These are phyloP conservation scores for Zaprionus vittiger DNA, from an alignment of 1,140 invertebrate species.

Conservation along the genomic window DNA sequence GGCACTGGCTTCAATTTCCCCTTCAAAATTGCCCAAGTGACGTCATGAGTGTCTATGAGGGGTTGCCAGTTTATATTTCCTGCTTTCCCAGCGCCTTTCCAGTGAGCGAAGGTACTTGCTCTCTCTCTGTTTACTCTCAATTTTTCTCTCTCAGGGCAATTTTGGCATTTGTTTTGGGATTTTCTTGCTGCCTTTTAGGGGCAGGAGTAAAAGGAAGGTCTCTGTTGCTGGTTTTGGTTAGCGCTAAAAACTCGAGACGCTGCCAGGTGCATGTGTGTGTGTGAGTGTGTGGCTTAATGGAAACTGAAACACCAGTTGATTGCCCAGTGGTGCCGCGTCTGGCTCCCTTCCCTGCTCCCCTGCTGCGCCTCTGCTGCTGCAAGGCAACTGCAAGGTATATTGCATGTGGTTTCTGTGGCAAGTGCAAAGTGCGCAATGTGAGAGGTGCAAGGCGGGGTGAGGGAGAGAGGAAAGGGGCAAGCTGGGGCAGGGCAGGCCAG, in stretches of 20 bases:
- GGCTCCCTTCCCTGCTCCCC: not conserved
- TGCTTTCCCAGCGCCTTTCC: constrained; percentile 30
- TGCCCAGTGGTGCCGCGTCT: constrained; percentile 61
- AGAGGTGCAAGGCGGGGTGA: constrained; percentile 4
- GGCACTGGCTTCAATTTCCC: not conserved
- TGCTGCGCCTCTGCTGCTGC: constrained; percentile 22
- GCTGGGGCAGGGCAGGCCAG: no score
- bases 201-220: constrained; percentile 1
- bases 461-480: no score
- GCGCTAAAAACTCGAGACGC: constrained; percentile 42
- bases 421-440: constrained; percentile 1
- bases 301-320: constrained; percentile 82
- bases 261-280: constrained; percentile 23
- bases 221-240: constrained; percentile 14
- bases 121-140: constrained; percentile 17
- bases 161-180: constrained; percentile 66
- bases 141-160: not conserved
- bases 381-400: constrained; percentile 47
- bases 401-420: constrained; percentile 70
- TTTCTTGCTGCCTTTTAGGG: constrained; percentile 53
- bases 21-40: constrained; percentile 44
- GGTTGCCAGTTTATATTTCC: constrained; percentile 14
- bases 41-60: constrained; percentile 34
- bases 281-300: constrained; percentile 55
- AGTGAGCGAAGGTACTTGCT: constrained; percentile 29